Conservation (phyloP, 2,888 invertebrate species). For the Invenusta paracnida region DNA sequence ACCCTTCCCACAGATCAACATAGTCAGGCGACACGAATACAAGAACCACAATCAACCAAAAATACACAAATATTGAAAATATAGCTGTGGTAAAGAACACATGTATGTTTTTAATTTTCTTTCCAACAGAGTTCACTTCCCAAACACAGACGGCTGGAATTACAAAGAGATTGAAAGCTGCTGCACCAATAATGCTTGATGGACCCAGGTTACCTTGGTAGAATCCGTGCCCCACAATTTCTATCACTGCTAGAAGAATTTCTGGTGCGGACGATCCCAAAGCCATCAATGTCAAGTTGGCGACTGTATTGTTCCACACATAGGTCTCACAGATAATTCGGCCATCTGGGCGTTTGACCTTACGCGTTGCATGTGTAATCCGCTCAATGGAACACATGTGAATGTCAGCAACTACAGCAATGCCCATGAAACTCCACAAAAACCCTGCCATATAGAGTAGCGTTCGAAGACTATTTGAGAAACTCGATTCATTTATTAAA, state of each 20-base stretch:
- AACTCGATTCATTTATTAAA: constrained; percentile 62
- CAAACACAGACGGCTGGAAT: constrained; percentile 64
- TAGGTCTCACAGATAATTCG: constrained; percentile 59
- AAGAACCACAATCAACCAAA: constrained; percentile 65
- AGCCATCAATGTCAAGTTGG: constrained; percentile 65
- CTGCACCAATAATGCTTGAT: constrained; percentile 66
- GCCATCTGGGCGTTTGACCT: constrained; percentile 56
- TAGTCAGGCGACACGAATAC: constrained; percentile 59
- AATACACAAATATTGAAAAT: constrained; percentile 64
- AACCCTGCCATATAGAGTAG: constrained; percentile 62
- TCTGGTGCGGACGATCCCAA: constrained; percentile 65
- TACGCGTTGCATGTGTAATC: constrained; percentile 64
- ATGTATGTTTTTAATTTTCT: constrained; percentile 61
- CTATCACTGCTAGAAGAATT: constrained; percentile 64
- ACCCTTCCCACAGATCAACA: constrained; percentile 65
- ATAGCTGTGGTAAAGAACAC: constrained; percentile 60
- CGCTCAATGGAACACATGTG: constrained; percentile 66
- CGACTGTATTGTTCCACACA: constrained; percentile 65
- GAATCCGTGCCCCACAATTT: constrained; percentile 61
- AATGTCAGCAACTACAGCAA: constrained; percentile 65
- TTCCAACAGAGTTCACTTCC: constrained; percentile 61
- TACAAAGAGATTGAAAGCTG: constrained; percentile 65
- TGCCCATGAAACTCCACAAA: constrained; percentile 65
- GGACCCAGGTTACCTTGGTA: constrained; percentile 64
- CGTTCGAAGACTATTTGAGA: constrained; percentile 60